These are phyloP conservation scores for Thunnus maccoyii DNA, from an alignment of 2,113 vertebrate species.

Conservation along the genomic window DNA sequence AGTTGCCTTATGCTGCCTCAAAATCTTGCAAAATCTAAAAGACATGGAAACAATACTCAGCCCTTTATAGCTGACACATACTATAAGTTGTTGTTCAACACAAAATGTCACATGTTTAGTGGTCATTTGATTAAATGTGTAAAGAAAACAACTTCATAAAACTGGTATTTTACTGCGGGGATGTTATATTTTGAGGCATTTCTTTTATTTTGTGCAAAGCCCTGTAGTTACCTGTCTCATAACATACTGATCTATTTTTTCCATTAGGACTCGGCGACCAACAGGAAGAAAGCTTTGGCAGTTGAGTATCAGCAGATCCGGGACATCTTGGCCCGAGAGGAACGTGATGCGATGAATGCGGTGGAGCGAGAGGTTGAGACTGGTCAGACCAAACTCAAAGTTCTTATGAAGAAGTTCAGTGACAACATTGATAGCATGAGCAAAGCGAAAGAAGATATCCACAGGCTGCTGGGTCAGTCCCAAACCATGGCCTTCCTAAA, in stretches of 20 bases:
- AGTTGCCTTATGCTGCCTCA: too few relatives aligned
- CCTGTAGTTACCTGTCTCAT: background rate
- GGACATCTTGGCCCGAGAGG: constrained; percentile 84
- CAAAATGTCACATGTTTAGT: too few relatives aligned
- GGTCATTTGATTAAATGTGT: too few relatives aligned
- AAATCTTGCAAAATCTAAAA: too few relatives aligned
- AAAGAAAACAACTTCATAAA: too few relatives aligned
- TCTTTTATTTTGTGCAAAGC: background rate
- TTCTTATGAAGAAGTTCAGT: constrained; percentile 79
- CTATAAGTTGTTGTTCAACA: too few relatives aligned
- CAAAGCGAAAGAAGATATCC: constrained; percentile 81
- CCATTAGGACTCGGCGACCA: constrained; percentile 81
- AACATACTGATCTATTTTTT: background rate
- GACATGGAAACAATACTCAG: too few relatives aligned
- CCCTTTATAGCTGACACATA: too few relatives aligned
- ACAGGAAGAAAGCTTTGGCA: constrained; percentile 80
- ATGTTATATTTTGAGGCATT: too few relatives aligned
- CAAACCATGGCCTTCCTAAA: constrained; percentile 90
- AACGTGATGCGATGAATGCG: constrained; percentile 73
- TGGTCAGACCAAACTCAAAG: constrained; percentile 81
- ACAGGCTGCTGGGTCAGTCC: constrained; percentile 79
- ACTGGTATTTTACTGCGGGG: too few relatives aligned
- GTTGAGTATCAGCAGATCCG: constrained; percentile 87
- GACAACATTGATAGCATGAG: constrained; percentile 86
- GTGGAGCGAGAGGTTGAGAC: constrained; percentile 88